These are phyloP conservation scores for Hylia prasina DNA, from an alignment of 2,113 vertebrate species.

Conservation along the genomic window DNA sequence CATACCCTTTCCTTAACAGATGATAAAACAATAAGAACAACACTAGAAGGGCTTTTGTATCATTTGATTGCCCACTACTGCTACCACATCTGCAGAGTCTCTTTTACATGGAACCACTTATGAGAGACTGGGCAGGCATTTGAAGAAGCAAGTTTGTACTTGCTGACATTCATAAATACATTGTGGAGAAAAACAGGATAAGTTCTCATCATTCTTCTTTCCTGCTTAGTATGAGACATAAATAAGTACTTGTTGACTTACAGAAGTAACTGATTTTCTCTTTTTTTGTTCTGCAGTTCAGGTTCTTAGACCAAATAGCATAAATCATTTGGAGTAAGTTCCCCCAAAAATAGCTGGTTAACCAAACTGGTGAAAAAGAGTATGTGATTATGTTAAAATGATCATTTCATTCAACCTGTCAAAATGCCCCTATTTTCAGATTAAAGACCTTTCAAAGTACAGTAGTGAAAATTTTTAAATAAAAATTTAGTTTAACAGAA, in stretches of 20 bases:
- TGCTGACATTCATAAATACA: not conserved
- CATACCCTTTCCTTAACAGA: not conserved
- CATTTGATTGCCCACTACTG: not conserved
- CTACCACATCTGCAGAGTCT: not conserved
- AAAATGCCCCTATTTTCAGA: not conserved
- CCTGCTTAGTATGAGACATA: fast-evolving
- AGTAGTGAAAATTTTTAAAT: not conserved
- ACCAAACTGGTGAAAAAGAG: not conserved
- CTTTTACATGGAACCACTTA: not conserved
- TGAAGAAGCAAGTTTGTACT: not conserved
- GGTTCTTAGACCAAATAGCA: not conserved
- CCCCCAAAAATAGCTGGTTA: not conserved
- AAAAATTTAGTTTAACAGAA: not conserved
- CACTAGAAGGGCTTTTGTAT: not conserved
- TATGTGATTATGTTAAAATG: not conserved
- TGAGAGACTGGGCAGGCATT: not conserved
- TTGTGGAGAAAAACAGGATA: not conserved
- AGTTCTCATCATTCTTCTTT: not conserved
- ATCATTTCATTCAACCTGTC: not conserved
- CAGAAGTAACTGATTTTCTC: not conserved
- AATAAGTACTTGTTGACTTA: not conserved
- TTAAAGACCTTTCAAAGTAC: not conserved
- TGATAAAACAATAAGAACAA: not conserved
- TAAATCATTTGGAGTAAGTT: not conserved
- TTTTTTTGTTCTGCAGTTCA: not conserved